Evolutionary conservation across 2,888 invertebrate genomes (phyloP), one percentile per base, ranked within the genome.

Genomic region (Calliphora vomitoria): DNA sequence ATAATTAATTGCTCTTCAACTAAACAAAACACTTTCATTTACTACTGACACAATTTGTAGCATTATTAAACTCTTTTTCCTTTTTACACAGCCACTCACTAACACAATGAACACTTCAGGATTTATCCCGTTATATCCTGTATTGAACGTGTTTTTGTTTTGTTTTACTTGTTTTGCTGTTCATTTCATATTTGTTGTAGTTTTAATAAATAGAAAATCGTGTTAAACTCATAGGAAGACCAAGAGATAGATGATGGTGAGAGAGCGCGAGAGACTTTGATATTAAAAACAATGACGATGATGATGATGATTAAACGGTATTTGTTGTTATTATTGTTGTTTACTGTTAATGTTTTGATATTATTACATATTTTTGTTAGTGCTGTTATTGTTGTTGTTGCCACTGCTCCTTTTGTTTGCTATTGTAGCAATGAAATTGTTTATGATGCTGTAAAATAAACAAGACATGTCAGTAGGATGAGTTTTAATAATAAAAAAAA

Each of bases 381-480:
- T 74, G 15, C 3, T 53, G 62, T 41, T 68, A 6, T 8, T 55
- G 11, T 4, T 66, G 25, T 25, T 25, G 25, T 25, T 25, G 25
- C 25, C 2, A 25, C 25, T 25, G n/a, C 47, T 55, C n/a, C 35
- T 60, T 3, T 41, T 62, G 13, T n/a, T 72, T 55, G 53, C 20
- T 69, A 15, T 38, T 55, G 11, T 44, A 64, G 18, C 38, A n/a
- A 38, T 41, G 38, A 8, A 81, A 50, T 71, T 71, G 35, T 25
- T 75, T 68, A 68, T 50, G 38, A 68, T 58, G 66, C 78, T 84
- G 58, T 55, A 79, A 84, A 64, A 71, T 78, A 72, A 71, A 78
- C 55, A 78, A 71, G 18, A 76, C 20, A 13, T 41, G 68, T 47
- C 41, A 50, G 50, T 50, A 55, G 15, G 35, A 38, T 20, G 5